Conservation (phyloP, 2,113 vertebrate genomes). For the Prietella phreatophila region DNA sequence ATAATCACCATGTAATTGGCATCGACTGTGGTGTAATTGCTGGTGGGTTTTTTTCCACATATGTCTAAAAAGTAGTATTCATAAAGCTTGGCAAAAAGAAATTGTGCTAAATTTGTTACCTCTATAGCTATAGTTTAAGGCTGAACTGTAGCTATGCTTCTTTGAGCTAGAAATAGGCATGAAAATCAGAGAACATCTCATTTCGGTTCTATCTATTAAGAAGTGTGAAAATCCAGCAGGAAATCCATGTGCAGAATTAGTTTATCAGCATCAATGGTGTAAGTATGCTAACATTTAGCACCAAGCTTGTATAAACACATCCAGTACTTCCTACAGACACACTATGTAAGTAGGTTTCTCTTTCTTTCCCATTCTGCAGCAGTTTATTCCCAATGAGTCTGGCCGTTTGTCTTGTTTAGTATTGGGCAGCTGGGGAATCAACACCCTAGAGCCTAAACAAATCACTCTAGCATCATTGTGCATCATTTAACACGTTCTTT, state of each 20-base stretch:
- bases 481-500: constrained; percentile 45
- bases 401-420: constrained; percentile 48
- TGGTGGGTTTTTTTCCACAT: background rate
- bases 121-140: background rate
- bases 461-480: constrained; percentile 30
- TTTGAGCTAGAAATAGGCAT: constrained; percentile 3
- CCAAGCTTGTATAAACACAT: constrained; percentile 14
- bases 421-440: constrained; percentile 36
- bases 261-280: constrained; percentile 15
- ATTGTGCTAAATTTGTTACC: background rate
- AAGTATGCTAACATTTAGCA: background rate
- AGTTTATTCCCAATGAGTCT: constrained; percentile 27
- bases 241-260: constrained; percentile 15
- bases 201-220: constrained; percentile 34
- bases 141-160: constrained; percentile 1
- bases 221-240: constrained; percentile 11
- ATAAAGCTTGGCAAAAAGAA: background rate
- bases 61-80: background rate
- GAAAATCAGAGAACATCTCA: constrained; percentile 29
- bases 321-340: background rate
- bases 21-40: constrained; percentile 1
- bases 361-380: constrained; percentile 10
- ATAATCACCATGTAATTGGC: constrained; percentile 27
- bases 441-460: constrained; percentile 40
- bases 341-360: constrained; percentile 7